Conservation (phyloP, 30 jellyfish, hydroid and myxozoan genomes). For the Aurelia sp. region DNA sequence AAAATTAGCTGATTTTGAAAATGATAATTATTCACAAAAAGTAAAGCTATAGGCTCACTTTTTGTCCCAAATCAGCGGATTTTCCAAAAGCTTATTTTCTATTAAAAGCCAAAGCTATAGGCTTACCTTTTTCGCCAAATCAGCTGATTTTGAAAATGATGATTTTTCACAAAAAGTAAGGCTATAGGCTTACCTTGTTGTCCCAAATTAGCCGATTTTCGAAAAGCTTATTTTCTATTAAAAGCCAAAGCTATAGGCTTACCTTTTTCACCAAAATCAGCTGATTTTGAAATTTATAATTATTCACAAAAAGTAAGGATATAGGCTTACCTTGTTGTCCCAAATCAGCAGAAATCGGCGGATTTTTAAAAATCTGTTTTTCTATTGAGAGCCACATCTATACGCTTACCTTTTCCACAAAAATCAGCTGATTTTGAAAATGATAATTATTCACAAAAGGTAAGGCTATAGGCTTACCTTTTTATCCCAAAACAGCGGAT, state of each 20-base stretch:
- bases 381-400: no score
- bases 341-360: no score
- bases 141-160: neutral
- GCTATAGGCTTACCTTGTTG: neutral
- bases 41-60: neutral
- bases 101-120: neutral
- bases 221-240: no score
- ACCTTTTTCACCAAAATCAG: neutral
- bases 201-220: no score
- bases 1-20: no score
- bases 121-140: neutral
- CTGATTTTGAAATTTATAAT: neutral
- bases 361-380: no score
- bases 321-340: neutral
- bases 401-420: neutral
- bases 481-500: neutral
- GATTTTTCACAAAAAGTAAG: neutral
- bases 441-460: neutral
- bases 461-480: constrained; percentile 3
- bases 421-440: neutral
- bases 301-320: neutral
- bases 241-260: neutral
- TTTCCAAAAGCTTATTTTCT: no score
- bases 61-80: no score
- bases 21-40: no score